phyloP scores from a whole-genome alignment of 1,140 invertebrate genomes.

The Drosophila simulans region DNA sequence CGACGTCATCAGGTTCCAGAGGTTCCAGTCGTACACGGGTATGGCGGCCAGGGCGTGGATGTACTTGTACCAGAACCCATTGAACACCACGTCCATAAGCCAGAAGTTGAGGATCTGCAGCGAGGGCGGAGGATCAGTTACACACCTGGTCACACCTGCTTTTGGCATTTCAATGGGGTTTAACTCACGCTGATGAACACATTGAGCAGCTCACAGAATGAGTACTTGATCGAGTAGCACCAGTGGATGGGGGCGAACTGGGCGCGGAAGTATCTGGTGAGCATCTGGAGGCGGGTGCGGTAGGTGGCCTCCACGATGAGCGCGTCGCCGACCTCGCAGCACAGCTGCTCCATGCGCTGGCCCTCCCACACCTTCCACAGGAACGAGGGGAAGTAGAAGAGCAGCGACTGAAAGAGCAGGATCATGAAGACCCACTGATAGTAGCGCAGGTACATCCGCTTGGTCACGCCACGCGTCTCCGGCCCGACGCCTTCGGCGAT shows the following conservation, averaged over 20 bases:
- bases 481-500: conserved; percentile 73
- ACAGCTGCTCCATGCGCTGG: conserved; percentile 86
- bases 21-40: conserved; percentile 79
- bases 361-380: conserved; percentile 92
- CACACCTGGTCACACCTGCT: background rate
- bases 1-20: conserved; percentile 86
- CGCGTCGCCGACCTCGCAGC: conserved; percentile 85
- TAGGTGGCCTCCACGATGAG: conserved; percentile 85
- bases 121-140: background rate
- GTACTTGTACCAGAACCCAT: conserved; percentile 90
- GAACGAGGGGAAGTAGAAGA: conserved; percentile 90
- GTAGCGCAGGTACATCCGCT: conserved; percentile 90
- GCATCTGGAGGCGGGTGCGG: conserved; percentile 85
- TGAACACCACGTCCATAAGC: conserved; percentile 90
- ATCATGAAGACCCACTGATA: conserved; percentile 96
- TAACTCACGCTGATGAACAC: conserved; percentile 87
- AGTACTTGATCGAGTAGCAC: conserved; percentile 89
- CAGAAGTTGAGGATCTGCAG: conserved; percentile 86
- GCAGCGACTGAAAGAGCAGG: conserved; percentile 91
- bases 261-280: conserved; percentile 85
- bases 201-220: conserved; percentile 90
- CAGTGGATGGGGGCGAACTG: conserved; percentile 87
- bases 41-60: conserved; percentile 87
- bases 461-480: conserved; percentile 84
- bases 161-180: background rate